These are phyloP conservation scores for Drosophila watanabei DNA, from an alignment of 1,140 invertebrate species.

Conservation along the genomic window DNA sequence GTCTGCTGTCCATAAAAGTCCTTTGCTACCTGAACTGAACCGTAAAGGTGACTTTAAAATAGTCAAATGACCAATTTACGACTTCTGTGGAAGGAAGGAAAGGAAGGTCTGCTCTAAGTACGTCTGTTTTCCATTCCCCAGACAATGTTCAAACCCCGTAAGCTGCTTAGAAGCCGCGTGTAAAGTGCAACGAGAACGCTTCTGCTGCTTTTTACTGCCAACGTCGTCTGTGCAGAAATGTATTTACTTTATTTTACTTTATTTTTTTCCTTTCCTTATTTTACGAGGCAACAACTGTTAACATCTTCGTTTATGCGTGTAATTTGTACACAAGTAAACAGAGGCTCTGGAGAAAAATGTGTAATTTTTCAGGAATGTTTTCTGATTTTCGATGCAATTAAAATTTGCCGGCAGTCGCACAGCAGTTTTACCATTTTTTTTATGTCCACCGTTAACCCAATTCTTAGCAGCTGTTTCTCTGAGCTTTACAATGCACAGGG, in stretches of 20 bases:
- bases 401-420: slow-evolving; percentile 47
- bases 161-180: slow-evolving; percentile 50
- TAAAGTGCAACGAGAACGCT: slow-evolving; percentile 33
- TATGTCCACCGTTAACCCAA: slow-evolving; percentile 57
- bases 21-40: neutral
- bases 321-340: slow-evolving; percentile 48
- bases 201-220: slow-evolving; percentile 32
- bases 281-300: slow-evolving; percentile 54
- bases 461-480: slow-evolving; percentile 46
- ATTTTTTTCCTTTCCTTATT: slow-evolving; percentile 10
- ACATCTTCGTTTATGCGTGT: slow-evolving; percentile 37
- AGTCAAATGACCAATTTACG: slow-evolving; percentile 69
- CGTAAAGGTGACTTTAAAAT: slow-evolving; percentile 54
- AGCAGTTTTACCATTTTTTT: slow-evolving; percentile 34
- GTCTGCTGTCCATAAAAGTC: neutral
- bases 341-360: slow-evolving; percentile 3
- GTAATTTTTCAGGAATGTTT: slow-evolving; percentile 37
- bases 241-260: slow-evolving; percentile 28
- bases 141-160: slow-evolving; percentile 13
- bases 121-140: slow-evolving; percentile 17
- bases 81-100: slow-evolving; percentile 8
- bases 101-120: neutral
- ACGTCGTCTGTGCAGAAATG: slow-evolving; percentile 40
- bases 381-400: slow-evolving; percentile 40
- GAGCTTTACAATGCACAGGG: neutral